These are phyloP conservation scores for Hormiphora californensis DNA, from an alignment of 37 sponge, comb jelly and placozoan species.

Conservation along the genomic window DNA sequence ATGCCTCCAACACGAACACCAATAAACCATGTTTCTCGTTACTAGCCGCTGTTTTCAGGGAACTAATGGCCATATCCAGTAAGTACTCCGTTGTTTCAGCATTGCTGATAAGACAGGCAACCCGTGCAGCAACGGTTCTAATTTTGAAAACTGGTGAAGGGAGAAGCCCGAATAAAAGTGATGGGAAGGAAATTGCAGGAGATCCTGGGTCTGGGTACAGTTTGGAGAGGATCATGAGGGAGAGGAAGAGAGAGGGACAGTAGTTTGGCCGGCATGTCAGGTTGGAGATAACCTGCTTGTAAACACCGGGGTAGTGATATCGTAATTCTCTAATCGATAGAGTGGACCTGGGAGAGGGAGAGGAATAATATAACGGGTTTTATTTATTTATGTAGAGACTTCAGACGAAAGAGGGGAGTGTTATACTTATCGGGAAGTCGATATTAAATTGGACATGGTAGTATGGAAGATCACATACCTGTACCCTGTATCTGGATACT, in stretches of 20 bases:
- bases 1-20: not conserved
- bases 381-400: not conserved
- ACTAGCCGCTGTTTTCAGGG: not conserved
- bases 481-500: conserved; percentile 32
- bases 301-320: conserved; percentile 13
- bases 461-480: not conserved
- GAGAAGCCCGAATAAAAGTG: conserved; percentile 14
- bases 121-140: conserved; percentile 26
- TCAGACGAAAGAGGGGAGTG: no score
- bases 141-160: conserved; percentile 7
- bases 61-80: no score
- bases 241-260: conserved; percentile 50
- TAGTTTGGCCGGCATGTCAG: no score
- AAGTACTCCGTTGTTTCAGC: not conserved
- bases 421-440: no score
- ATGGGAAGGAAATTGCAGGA: no score
- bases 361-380: not conserved
- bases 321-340: not conserved
- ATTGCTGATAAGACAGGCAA: not conserved
- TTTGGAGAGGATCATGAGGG: conserved; percentile 40
- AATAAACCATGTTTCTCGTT: not conserved
- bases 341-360: not conserved
- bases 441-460: no score
- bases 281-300: conserved; percentile 5
- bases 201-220: conserved; percentile 41